These are phyloP conservation scores for Adelphocoris suturalis DNA, from an alignment of 2,888 invertebrate species.

Conservation along the genomic window DNA sequence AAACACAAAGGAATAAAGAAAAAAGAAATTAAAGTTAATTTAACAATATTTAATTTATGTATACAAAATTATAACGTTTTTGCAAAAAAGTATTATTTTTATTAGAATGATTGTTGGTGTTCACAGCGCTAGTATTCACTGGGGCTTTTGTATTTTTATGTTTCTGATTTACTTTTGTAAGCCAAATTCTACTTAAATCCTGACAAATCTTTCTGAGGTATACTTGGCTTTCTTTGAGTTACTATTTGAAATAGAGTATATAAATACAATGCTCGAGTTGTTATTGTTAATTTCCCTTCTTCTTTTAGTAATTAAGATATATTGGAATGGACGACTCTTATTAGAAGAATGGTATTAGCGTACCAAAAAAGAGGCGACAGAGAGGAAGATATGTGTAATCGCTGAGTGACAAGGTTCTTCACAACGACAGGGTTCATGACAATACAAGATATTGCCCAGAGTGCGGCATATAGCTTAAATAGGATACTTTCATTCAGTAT, in stretches of 20 bases:
- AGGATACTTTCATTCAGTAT: too few species aligned
- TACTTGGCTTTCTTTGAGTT: conserved; percentile 70
- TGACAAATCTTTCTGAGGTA: conserved; percentile 57
- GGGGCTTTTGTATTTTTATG: conserved; percentile 45
- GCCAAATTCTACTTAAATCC: conserved; percentile 58
- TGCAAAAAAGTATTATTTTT: conserved; percentile 69
- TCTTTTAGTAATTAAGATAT: too few species aligned
- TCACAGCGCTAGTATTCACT: conserved; percentile 61
- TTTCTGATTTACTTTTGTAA: conserved; percentile 60
- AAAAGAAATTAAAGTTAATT: conserved; percentile 45
- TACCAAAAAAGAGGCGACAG: too few species aligned
- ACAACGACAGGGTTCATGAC: too few species aligned
- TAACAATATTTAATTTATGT: conserved; percentile 50
- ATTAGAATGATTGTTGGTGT: conserved; percentile 56
- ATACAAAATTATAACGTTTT: background rate
- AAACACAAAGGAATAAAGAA: conserved; percentile 69
- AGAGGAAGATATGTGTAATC: too few species aligned
- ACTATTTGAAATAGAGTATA: conserved; percentile 67
- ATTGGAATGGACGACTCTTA: too few species aligned
- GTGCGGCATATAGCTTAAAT: too few species aligned
- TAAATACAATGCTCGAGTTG: conserved; percentile 25
- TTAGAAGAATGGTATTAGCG: too few species aligned
- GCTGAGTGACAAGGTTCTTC: too few species aligned
- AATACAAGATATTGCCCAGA: too few species aligned
- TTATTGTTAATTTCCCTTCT: too few species aligned